Conservation (phyloP, 2,888 invertebrate species). For the Gymnoscelis rufifasciata region DNA sequence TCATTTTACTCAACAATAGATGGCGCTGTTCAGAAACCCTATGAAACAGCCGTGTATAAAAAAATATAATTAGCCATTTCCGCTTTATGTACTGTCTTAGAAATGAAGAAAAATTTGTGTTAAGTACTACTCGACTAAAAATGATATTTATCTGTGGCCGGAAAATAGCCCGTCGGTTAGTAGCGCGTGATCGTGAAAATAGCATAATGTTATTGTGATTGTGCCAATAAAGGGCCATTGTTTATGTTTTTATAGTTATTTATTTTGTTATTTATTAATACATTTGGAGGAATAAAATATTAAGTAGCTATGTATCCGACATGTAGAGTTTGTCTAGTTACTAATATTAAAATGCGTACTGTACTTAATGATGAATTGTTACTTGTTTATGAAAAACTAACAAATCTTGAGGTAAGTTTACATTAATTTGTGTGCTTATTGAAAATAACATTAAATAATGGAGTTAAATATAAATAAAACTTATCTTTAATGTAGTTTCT, state of each 20-base stretch:
- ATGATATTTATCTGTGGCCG: neutral
- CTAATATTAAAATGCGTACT: neutral
- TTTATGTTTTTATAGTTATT: no score
- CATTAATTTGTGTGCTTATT: no score
- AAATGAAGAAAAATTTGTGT: no score
- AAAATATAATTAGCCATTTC: no score
- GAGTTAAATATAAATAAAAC: no score
- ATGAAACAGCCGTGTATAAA: no score
- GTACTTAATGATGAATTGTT: conserved; percentile 1
- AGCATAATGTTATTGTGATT: neutral
- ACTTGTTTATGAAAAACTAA: conserved; percentile 5
- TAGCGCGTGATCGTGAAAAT: neutral
- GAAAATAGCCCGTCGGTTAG: neutral
- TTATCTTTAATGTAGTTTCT: no score
- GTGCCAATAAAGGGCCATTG: no score
- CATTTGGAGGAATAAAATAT: no score
- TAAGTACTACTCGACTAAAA: neutral
- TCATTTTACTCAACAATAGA: neutral
- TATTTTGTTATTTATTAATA: no score
- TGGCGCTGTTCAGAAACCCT: neutral
- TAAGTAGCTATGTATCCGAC: neutral
- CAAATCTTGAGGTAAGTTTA: conserved; percentile 3
- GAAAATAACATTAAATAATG: no score
- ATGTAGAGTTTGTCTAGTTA: conserved; percentile 1
- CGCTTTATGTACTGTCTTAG: no score